These are phyloP conservation scores for Meiosimyza platycephala DNA, from an alignment of 2,888 invertebrate genomes.

Conservation along the genomic window DNA sequence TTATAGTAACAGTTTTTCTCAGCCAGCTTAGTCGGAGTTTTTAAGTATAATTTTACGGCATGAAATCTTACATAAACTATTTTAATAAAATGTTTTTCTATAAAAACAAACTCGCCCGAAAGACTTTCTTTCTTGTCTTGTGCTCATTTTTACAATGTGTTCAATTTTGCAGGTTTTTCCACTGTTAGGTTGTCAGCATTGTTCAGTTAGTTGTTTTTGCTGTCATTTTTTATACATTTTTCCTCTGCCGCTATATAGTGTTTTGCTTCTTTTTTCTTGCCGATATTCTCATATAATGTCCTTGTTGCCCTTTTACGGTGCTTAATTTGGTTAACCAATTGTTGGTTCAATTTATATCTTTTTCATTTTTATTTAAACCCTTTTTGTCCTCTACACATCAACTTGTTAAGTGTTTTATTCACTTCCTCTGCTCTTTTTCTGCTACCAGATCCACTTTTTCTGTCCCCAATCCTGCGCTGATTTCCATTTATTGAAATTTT, in stretches of 20 bases:
- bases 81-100: too few relatives aligned
- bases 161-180: neutral
- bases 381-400: conserved; percentile 36
- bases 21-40: too few relatives aligned
- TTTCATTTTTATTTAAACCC: conserved; percentile 37
- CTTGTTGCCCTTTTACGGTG: conserved; percentile 34
- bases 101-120: too few relatives aligned
- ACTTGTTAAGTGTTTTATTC: conserved; percentile 8
- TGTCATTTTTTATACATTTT: conserved; percentile 11
- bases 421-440: neutral
- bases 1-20: too few relatives aligned
- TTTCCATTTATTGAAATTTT: conserved; percentile 24
- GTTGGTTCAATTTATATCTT: conserved; percentile 1
- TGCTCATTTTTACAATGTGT: neutral
- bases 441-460: neutral
- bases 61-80: too few relatives aligned
- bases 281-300: conserved; percentile 9
- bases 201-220: conserved; percentile 42
- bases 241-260: conserved; percentile 17
- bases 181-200: conserved; percentile 39
- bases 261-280: conserved; percentile 43
- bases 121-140: neutral
- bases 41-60: too few relatives aligned
- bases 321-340: conserved; percentile 39
- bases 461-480: conserved; percentile 10